phyloP scores from a whole-genome alignment of 2,113 vertebrate genomes.

The Cranoglanis bouderius region DNA sequence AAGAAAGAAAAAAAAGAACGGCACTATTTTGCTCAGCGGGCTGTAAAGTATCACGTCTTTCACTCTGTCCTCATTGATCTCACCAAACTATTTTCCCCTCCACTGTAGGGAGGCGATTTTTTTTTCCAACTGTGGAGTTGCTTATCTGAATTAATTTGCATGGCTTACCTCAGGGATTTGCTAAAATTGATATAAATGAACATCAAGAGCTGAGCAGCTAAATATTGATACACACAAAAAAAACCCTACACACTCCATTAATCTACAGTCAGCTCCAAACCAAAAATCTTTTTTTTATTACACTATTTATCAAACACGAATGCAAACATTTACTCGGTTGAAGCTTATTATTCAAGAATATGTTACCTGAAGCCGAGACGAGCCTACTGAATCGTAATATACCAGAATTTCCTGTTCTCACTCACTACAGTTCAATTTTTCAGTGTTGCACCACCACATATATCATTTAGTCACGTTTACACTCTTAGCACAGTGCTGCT shows the following conservation, averaged over 20 bases:
- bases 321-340: background rate
- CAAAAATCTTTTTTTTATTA: slow-evolving; percentile 1
- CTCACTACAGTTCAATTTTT: background rate
- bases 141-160: slow-evolving; percentile 52
- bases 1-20: background rate
- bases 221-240: background rate
- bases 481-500: background rate
- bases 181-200: slow-evolving; percentile 44
- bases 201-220: background rate
- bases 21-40: slow-evolving; percentile 28
- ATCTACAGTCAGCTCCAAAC: background rate
- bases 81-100: slow-evolving; percentile 33
- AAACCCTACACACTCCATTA: background rate
- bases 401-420: background rate
- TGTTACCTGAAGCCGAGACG: background rate
- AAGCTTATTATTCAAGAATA: slow-evolving; percentile 3
- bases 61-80: slow-evolving; percentile 43
- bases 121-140: slow-evolving; percentile 42
- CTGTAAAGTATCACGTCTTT: slow-evolving; percentile 4
- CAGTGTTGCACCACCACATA: background rate
- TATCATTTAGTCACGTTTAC: background rate
- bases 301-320: slow-evolving; percentile 11
- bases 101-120: slow-evolving; percentile 35
- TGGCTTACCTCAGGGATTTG: slow-evolving; percentile 48
- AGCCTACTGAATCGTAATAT: background rate